These are phyloP conservation scores for Cyclophora punctaria DNA, from an alignment of 2,888 invertebrate species.

Conservation along the genomic window DNA sequence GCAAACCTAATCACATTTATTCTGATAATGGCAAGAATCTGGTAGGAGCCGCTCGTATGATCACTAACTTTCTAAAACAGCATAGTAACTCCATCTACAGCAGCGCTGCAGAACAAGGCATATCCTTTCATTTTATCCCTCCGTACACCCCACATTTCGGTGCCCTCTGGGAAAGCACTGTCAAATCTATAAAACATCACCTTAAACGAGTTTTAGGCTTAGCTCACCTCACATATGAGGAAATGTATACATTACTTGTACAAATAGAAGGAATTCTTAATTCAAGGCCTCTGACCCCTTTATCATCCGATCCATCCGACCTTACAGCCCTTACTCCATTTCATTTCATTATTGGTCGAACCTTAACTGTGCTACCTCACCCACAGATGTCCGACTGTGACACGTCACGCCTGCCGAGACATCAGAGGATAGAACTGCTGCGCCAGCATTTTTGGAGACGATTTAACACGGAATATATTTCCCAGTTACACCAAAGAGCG, in stretches of 20 bases:
- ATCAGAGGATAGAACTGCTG: constrained; percentile 7
- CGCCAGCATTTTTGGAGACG: constrained; percentile 9
- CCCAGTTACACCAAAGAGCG: constrained; percentile 5
- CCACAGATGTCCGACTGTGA: constrained; percentile 2
- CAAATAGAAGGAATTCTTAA: constrained; percentile 16
- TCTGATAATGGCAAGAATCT: too few species aligned
- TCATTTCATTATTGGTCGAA: constrained; percentile 14
- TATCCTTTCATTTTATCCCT: constrained; percentile 5
- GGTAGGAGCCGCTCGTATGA: too few species aligned
- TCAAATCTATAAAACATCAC: constrained; percentile 11
- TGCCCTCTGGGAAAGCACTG: constrained; percentile 11
- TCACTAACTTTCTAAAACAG: too few species aligned
- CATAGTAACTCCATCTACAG: too few species aligned
- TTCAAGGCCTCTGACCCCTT: constrained; percentile 12
- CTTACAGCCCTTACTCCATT: constrained; percentile 8
- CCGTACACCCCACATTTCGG: constrained; percentile 13
- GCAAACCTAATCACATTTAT: too few species aligned
- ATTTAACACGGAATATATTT: constrained; percentile 6
- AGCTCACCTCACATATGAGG: constrained; percentile 12
- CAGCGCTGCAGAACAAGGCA: constrained; percentile 4
- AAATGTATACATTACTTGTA: constrained; percentile 11
- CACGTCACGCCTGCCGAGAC: neutral
- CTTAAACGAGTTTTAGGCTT: constrained; percentile 4
- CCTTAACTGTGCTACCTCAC: constrained; percentile 3
- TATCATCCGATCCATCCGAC: constrained; percentile 12